Evolutionary conservation across 2,797 vertebrate species (phyloP), one percentile per base, ranked within the genome.

Genomic region (Chelonia mydas): DNA sequence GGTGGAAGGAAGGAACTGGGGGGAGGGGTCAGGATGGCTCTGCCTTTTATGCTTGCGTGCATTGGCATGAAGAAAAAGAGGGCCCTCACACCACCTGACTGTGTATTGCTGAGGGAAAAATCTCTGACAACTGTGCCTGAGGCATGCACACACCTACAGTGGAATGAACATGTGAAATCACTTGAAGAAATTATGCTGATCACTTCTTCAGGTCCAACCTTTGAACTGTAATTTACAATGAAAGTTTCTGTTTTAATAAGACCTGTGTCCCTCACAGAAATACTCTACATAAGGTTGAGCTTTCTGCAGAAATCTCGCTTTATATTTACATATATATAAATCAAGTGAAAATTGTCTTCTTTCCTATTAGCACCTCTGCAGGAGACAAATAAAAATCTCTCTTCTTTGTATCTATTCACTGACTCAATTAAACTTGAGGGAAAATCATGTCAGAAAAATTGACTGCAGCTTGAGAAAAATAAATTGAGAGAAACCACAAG

Each of bases 301-400:
- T 51, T 89, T 95, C 49, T 59, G n/a, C 16, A 41, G 49, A 78
- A 95, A 92, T 6, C 2, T 5, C 11, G 7, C 11, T 91, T 79
- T 81, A 81, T 91, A 84, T 93, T 95, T 94, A 77, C 0, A 41
- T 51, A 87, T 82, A 94, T 93, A 94, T 51, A 91, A 92, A 88
- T 23, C 17, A 95, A 21, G 55, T 3, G 4, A 96, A 95, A 41
- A 54, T 49, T 65, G 3, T 23, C 17, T 68, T 88, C 33, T 90
- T 93, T 95, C 37, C 51, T 87, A 89, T 90, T 95, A 96, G 85
- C 21, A 92, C 4, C n/a, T 96, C 51, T 81, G 28, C 28, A 93
- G 49, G 82, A 93, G 31, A 91, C 28, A 25, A 45, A 85, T n/a
- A 45, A 19, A 61, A 82, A 51, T 19, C 49, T 5, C 9, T 23